Base-by-base conservation (phyloP, 2,888 invertebrate species). In the Archips crataeganus region DNA sequence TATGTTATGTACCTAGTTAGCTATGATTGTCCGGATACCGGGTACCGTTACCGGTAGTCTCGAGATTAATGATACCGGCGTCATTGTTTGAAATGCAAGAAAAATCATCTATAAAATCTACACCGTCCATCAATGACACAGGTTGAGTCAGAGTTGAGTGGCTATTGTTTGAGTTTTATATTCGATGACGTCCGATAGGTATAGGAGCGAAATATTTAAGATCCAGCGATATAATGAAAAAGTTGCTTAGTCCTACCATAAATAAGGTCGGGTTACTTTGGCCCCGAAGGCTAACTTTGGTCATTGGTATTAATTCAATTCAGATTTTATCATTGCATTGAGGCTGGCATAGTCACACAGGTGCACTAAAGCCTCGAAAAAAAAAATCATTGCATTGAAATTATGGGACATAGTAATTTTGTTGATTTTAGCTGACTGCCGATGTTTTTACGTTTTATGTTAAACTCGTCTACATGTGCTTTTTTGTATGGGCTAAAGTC, bases 81-180 rank as follows among this genome's bases (percentile, higher is more conserved):
- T 88, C 86, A 88, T 91, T 90, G 90, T 91, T 90, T 91, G 88
- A 85, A 88, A 89, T 86, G 84, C 85, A 80, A 89, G 86, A 90
- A 91, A 90, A 91, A 88, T 89, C 86, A 84, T 86, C 84, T 87
- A 87, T 88, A 86, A 85, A 89, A 90, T 87, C 80, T 79, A 80
- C 79, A 76, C 79, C 80, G 80, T 82, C 78, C 78, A 81, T 85
- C 82, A 81, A 79, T 80, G 83, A 80, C 80, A 79, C 63, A 62
- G 69, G 71, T 75, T 78, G 75, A 78, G 66, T 75, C 75, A 77
- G 74, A 67, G 72, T 57, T 73, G 75, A 75, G 79, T 82, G 78
- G 76, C 76, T 80, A 83, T 83, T 84, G 80, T 82, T 79, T 78
- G 78, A 73, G 61, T 77, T 75, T 76, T 68, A 75, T 74, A 71